phyloP scores from a whole-genome alignment of 2,113 vertebrate species.

The Spilogale gracilis region DNA sequence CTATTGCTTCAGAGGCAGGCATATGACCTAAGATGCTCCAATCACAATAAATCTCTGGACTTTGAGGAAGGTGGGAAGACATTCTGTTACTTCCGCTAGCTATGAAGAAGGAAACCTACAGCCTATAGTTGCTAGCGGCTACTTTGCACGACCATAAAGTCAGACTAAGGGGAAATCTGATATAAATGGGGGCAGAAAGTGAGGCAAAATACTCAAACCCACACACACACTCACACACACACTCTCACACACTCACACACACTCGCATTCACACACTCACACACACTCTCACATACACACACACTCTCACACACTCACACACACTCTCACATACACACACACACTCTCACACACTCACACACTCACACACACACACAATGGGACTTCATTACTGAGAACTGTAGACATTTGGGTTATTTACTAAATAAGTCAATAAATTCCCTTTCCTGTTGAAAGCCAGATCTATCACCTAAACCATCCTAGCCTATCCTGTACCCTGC shows the following conservation, averaged over 20 bases:
- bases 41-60: neutral
- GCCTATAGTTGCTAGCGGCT: neutral
- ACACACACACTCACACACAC: neutral
- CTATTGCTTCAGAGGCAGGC: neutral
- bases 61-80: neutral
- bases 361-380: neutral
- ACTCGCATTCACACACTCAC: neutral
- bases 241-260: neutral
- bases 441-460: neutral
- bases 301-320: neutral
- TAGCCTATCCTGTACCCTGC: neutral
- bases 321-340: neutral
- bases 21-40: neutral
- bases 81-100: neutral
- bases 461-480: neutral
- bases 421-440: neutral
- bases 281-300: neutral
- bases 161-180: constrained; percentile 15
- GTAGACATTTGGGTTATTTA: neutral
- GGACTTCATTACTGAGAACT: neutral
- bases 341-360: neutral
- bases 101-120: neutral
- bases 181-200: neutral
- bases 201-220: neutral
- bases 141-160: neutral